Percentiles rank a stretch among this genome's conserved stretches.
phyloP scores from a whole-genome alignment of 2,797 vertebrate species.

The Manis javanica region DNA sequence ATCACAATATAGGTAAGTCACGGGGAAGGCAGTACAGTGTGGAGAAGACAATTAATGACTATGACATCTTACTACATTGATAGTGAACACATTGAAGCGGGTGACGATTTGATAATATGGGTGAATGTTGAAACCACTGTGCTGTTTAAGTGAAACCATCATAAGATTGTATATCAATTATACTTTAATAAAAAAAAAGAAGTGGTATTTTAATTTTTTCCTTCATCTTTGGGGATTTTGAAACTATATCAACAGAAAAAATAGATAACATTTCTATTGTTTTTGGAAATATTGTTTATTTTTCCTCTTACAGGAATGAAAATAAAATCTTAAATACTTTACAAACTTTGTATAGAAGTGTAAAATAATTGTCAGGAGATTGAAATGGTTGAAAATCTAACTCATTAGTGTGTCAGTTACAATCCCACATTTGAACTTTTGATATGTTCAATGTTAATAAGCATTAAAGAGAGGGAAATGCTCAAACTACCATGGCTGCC shows the following conservation, averaged over 20 bases:
- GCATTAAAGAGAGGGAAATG: neutral
- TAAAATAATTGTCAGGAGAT: neutral
- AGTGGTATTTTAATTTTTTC: too few relatives aligned
- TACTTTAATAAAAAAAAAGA: too few relatives aligned
- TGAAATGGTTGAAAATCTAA: slow-evolving; percentile 16
- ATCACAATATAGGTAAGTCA: too few relatives aligned
- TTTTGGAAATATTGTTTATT: neutral
- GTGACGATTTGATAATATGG: too few relatives aligned
- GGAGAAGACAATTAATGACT: too few relatives aligned
- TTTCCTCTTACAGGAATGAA: slow-evolving; percentile 17
- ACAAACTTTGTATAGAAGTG: neutral
- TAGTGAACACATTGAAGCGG: too few relatives aligned
- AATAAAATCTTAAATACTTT: neutral
- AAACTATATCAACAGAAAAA: neutral
- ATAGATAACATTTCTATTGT: neutral
- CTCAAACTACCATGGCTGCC: neutral
- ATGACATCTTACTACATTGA: too few relatives aligned
- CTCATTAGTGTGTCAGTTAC: neutral
- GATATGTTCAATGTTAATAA: neutral
- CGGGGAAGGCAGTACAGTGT: too few relatives aligned
- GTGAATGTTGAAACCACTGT: too few relatives aligned
- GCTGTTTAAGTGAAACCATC: too few relatives aligned
- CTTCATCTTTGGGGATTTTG: neutral
- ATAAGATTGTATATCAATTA: too few relatives aligned
- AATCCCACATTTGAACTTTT: neutral